phyloP scores from a whole-genome alignment of 2,888 invertebrate genomes.

The Tenthredo distinguenda region DNA sequence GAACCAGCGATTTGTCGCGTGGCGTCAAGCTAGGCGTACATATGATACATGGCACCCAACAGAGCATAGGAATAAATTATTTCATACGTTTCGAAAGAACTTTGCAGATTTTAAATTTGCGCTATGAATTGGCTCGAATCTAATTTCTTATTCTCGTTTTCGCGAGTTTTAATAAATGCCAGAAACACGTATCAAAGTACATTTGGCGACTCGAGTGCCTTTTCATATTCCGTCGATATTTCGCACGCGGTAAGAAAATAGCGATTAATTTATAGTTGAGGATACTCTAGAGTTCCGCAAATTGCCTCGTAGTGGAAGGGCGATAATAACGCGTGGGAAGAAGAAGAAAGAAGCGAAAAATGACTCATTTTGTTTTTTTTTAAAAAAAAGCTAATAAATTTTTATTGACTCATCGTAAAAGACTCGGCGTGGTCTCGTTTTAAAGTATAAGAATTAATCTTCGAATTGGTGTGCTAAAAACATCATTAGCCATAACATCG shows the following conservation, averaged over 20 bases:
- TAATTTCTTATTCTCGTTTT: background rate
- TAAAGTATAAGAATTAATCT: conserved; percentile 18
- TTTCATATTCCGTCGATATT: too few relatives aligned
- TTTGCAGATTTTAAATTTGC: too few relatives aligned
- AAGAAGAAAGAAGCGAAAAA: background rate
- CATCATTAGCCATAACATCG: background rate
- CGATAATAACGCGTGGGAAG: too few relatives aligned
- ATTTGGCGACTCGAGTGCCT: too few relatives aligned
- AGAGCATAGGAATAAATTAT: too few relatives aligned
- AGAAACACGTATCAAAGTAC: too few relatives aligned
- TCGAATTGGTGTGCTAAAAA: conserved; percentile 34
- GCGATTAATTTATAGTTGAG: background rate
- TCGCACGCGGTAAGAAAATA: background rate
- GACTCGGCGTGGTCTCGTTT: background rate
- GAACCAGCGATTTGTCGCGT: conserved; percentile 29
- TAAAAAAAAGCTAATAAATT: conserved; percentile 17
- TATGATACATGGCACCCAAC: background rate
- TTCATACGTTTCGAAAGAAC: too few relatives aligned
- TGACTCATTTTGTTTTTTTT: background rate
- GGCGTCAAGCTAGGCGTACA: background rate
- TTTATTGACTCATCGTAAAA: conserved; percentile 28
- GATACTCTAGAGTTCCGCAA: background rate
- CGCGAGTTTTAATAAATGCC: background rate
- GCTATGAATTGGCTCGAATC: background rate
- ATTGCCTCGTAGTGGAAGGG: background rate